Percentiles rank a stretch among this genome's conserved stretches.
Conservation (phyloP, 2,888 invertebrate species). For the Noctua janthe region DNA sequence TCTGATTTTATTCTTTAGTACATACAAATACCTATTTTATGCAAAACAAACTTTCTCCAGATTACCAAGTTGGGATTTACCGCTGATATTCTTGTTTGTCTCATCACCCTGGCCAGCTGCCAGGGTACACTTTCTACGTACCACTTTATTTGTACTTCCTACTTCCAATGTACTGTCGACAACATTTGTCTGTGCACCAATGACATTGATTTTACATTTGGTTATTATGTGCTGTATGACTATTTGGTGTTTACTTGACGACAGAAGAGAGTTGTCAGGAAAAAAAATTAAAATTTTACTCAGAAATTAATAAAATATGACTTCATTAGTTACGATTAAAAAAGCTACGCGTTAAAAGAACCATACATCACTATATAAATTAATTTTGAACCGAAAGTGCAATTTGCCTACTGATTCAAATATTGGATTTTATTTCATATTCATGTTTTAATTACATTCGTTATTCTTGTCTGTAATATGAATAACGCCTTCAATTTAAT, state of each 20-base stretch:
- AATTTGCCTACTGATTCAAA: background rate
- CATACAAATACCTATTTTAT: constrained; percentile 7
- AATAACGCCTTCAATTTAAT: background rate
- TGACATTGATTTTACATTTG: background rate
- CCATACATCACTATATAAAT: background rate
- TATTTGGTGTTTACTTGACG: background rate
- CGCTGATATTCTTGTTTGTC: constrained; percentile 42
- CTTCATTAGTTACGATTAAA: background rate
- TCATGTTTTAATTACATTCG: background rate
- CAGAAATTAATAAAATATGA: background rate
- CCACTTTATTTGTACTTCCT: constrained; percentile 34
- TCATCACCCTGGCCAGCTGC: constrained; percentile 49
- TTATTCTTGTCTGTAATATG: background rate
- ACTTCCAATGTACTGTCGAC: constrained; percentile 8
- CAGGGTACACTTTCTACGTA: constrained; percentile 40
- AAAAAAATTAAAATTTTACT: too few species aligned
- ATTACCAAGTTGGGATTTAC: constrained; percentile 11
- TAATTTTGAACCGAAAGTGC: background rate
- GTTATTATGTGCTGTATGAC: background rate
- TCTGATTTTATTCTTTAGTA: background rate
- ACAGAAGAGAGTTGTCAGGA: background rate
- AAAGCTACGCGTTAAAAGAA: background rate
- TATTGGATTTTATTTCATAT: background rate
- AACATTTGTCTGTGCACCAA: background rate
- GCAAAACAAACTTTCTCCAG: constrained; percentile 32